Conservation (phyloP, 1,140 invertebrate genomes). For the Teleogryllus occipitalis region DNA sequence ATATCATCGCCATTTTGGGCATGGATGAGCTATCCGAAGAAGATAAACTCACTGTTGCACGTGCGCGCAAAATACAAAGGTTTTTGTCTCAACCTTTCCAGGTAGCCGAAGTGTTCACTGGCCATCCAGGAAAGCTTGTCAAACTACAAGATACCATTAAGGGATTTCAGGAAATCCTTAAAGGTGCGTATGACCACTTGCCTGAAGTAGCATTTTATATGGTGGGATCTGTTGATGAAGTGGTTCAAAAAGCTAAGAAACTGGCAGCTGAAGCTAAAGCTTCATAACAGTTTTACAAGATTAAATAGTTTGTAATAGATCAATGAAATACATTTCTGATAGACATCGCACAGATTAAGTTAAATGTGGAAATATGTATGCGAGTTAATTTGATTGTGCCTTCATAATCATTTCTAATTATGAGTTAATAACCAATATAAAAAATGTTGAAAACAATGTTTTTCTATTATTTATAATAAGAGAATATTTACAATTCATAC, state of each 20-base stretch:
- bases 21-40: conserved; percentile 99
- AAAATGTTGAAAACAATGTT: too few relatives aligned
- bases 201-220: conserved; percentile 98
- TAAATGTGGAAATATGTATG: too few relatives aligned
- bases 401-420: too few relatives aligned
- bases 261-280: conserved; percentile 38
- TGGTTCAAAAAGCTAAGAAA: conserved; percentile 85
- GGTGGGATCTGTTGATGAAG: conserved; percentile 96
- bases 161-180: conserved; percentile 75
- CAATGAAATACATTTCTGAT: too few relatives aligned
- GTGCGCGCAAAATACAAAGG: conserved; percentile 95
- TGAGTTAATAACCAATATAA: too few relatives aligned
- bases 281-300: too few relatives aligned
- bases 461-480: too few relatives aligned
- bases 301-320: too few relatives aligned
- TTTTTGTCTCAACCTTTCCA: conserved; percentile 99
- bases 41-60: conserved; percentile 92
- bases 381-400: too few relatives aligned
- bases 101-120: conserved; percentile 91
- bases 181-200: conserved; percentile 87
- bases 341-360: too few relatives aligned
- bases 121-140: conserved; percentile 86
- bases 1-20: conserved; percentile 98
- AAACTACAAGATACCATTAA: conserved; percentile 84
- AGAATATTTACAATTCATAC: too few relatives aligned